Base-by-base conservation (phyloP, 2,888 invertebrate species). In the Eucriotettix oculatus region DNA sequence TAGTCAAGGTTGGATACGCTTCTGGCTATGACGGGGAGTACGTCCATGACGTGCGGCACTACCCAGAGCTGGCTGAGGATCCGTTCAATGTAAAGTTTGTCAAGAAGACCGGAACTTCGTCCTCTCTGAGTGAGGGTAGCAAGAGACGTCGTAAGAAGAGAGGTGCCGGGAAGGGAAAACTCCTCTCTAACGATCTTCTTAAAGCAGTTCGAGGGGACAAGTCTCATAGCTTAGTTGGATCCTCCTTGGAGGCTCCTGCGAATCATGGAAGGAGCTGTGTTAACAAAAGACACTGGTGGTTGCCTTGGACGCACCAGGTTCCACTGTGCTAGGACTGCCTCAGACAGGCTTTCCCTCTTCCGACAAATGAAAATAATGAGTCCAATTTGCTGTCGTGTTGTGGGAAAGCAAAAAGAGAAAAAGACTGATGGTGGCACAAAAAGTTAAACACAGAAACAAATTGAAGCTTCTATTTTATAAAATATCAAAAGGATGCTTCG, bases 31-130 rank as follows among this genome's bases (percentile, higher is more conserved):
- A 92, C 69, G 91, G 90, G 62, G 90, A 92, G 70, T 95, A 93
- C 76, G 86, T 90, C 66, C 92, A 94, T 74, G 91, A 93, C 71
- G 87, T 93, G 43, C 84, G 86, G 67, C 78, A 85, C 62, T 95
- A 93, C 76, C 94, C 95, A 0, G 93, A 95, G 72, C 79, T 96
- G 58, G 91, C 95, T 59, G 96, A 96, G 75, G 96, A 96, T 77
- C 95, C 94, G 10, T 92, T 90, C 77, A 96, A 96, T 76, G 85
- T 97, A 64, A 84, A 88, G 70, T 92, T 94, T 72, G 81, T 87
- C 53, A 91, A 90, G 76, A 88, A 87, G 74, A 60, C 61, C 16
- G 61, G 60, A n/a, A 55, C 60, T 12, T 53, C 61, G 12, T 58
- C 60, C 14, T 61, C 58, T 7, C 58, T 61, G 10, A 60, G 60